Base-by-base conservation (phyloP, 2,113 vertebrate genomes). In the Cebidichthys violaceus region DNA sequence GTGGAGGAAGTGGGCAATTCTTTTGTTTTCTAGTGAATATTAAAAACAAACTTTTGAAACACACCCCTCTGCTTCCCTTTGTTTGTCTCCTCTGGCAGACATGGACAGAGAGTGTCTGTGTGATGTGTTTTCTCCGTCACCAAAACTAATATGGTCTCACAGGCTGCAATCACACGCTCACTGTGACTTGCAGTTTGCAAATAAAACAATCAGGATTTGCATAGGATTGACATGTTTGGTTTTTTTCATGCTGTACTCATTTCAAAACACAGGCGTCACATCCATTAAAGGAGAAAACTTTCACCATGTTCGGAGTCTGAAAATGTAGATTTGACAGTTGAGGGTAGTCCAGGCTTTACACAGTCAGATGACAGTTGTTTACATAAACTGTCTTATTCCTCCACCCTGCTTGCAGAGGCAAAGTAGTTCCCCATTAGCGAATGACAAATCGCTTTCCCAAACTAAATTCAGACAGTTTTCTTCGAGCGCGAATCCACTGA, bases 1-100 rank as follows among this genome's bases (percentile, higher is more conserved):
- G 88, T 93, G 75, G 52, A 90, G 86, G 79, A 88, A 65, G 39
- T 72, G 60, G 81, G 78, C 43, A 77, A 80, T 61, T 55, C 1
- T 57, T 45, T 33, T 59, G 88, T 83, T 86, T 83, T 75, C 45
- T 77, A 70, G 79, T 76, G 57, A 64, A 81, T 77, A 90, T 89
- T 88, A 92, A 89, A 88, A 89, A 75, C 45, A 75, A 83, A 57
- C 57, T 31, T 65, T 73, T 66, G 10, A 85, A 57, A 57, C 18
- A 43, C 24, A 20, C 43, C 33, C 3, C 1, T 71, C 31, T 67
- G 24, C 47, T 84, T 65, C 45, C 6, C 55, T 69, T 29, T 52
- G 9, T 84, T 70, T 70, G 68, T 75, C 39, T 75, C 66, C 15
- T 18, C 29, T 68, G 64, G 31, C 59, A 74, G 37, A 76, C 39